A percentile compares a stretch with the other conserved stretches of the same genome.
These are phyloP conservation scores for Tetanocera ferruginea DNA, from an alignment of 2,888 invertebrate genomes.

Conservation along the genomic window DNA sequence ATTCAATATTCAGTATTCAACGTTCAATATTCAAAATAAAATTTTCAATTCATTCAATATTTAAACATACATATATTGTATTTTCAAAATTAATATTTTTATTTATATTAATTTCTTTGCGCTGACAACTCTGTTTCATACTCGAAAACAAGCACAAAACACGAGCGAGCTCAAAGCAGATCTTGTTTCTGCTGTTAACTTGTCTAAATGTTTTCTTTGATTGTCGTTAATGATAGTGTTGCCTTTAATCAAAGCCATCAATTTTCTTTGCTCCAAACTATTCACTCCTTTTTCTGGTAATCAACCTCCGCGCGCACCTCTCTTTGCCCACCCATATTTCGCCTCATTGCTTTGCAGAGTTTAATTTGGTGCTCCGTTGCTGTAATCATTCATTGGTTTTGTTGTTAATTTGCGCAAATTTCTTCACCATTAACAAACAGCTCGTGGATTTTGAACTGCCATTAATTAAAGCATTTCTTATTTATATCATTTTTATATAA, in stretches of 20 bases:
- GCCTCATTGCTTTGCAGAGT: neutral
- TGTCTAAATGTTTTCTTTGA: slow-evolving; percentile 4
- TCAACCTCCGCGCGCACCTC: too few relatives aligned
- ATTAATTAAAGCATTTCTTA: too few relatives aligned
- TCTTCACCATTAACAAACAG: too few relatives aligned
- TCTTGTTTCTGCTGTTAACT: neutral
- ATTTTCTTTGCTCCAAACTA: neutral
- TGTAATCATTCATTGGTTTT: neutral
- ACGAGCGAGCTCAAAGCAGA: neutral
- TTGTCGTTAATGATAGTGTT: neutral
- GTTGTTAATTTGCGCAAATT: neutral
- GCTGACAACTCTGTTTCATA: neutral
- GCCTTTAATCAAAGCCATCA: slow-evolving; percentile 1
- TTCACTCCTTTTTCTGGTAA: neutral
- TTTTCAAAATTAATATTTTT: too few relatives aligned
- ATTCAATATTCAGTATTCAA: too few relatives aligned
- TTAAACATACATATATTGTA: too few relatives aligned
- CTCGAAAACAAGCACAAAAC: neutral
- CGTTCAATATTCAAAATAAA: too few relatives aligned
- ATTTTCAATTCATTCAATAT: too few relatives aligned
- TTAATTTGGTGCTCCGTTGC: neutral
- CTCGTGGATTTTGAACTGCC: too few relatives aligned
- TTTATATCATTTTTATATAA: neutral
- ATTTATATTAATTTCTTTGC: neutral
- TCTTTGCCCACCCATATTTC: neutral